Conservation (phyloP, 2,113 vertebrate genomes). For the Caranx melampygus region DNA sequence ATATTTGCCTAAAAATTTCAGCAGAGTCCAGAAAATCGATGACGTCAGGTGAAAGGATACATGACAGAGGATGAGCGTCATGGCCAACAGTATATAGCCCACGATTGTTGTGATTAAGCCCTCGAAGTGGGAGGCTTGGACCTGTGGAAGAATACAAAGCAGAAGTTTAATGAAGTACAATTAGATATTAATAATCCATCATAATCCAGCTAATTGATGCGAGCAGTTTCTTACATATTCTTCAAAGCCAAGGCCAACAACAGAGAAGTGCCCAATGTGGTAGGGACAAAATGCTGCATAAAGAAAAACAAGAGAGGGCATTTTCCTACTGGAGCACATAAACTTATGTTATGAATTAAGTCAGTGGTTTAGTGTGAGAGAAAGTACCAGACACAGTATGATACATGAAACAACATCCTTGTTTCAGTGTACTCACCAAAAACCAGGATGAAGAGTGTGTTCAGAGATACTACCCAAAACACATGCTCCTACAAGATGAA, state of each 20-base stretch:
- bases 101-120: slow-evolving; percentile 98
- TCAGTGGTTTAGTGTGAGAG: background rate
- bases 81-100: slow-evolving; percentile 95
- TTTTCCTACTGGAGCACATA: background rate
- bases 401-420: background rate
- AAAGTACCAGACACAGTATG: background rate
- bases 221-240: slow-evolving; percentile 89
- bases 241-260: slow-evolving; percentile 97
- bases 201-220: background rate
- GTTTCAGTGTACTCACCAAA: slow-evolving; percentile 88
- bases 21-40: background rate
- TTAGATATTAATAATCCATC: background rate
- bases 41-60: slow-evolving; percentile 89
- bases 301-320: background rate
- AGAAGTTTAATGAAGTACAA: background rate
- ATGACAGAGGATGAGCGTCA: slow-evolving; percentile 96
- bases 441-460: slow-evolving; percentile 98
- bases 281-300: slow-evolving; percentile 96
- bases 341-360: background rate
- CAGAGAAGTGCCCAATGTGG: slow-evolving; percentile 98
- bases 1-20: background rate
- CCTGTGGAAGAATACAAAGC: slow-evolving; percentile 80
- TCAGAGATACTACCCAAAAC: slow-evolving; percentile 99
- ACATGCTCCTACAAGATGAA: slow-evolving; percentile 91
- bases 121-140: slow-evolving; percentile 98